Evolutionary conservation across 2,797 vertebrate genomes (phyloP), one percentile per base, ranked within the genome.

Genomic region (Fistularia commersonii): DNA sequence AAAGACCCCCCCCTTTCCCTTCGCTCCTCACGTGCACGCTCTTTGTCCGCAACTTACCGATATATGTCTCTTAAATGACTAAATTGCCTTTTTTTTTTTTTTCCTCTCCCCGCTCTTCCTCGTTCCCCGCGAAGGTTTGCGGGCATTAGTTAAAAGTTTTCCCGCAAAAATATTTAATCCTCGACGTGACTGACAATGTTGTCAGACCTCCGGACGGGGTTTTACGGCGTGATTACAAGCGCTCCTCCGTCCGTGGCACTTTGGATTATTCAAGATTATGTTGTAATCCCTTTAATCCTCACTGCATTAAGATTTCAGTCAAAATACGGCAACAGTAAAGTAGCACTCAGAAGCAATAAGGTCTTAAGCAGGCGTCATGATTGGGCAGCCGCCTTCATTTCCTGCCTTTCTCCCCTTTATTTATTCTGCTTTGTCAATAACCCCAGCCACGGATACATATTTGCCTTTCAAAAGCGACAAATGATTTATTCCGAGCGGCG

Each of bases 261-360:
- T 93, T 93, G 95, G 95, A 96, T 98, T 98, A 99, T 93, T 96
- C 93, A 91, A 98, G 95, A 95, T 99, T 98, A 98, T 97, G 93
- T 95, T 95, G 95, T 98, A 99, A 99, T 98, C 96, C 94, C 90
- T 95, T 93, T 94, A 97, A 86, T 97, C 95, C 95, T 91, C 87
- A 85, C 90, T 93, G 92, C 95, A 93, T 97, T 84, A 90, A 97
- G 95, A 95, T 97, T 97, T 96, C 92, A 94, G 91, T 93, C 94
- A 95, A 95, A 95, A 97, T 91, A 95, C 91, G 69, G 91, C 81
- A 92, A 93, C 89, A 92, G 92, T 91, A 92, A 94, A 94, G 90
- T 88, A 92, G 90, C 91, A 93, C 92, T 94, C 92, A 88, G 88
- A 83, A 87, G 86, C 89, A 88, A 92, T 89, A 78, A 82, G 85